These are phyloP conservation scores for Temnothorax rugatulus DNA, from an alignment of 2,888 invertebrate genomes.

Conservation along the genomic window DNA sequence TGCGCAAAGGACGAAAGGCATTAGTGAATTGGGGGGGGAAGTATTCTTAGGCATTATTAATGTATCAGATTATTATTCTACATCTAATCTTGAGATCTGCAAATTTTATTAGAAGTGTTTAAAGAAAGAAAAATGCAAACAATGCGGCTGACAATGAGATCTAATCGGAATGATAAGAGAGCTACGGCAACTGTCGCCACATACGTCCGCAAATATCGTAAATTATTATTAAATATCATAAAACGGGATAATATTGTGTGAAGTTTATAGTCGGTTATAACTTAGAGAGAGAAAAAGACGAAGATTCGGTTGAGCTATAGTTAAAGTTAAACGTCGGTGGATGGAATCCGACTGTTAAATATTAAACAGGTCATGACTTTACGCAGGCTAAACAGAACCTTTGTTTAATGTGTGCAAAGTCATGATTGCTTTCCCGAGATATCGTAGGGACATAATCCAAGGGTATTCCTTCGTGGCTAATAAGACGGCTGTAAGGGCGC, in stretches of 20 bases:
- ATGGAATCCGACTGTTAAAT: not conserved
- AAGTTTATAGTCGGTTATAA: not conserved
- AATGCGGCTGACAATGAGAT: not conserved
- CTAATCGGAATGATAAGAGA: slow-evolving; percentile 10
- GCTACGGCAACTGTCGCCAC: not conserved
- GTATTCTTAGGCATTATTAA: not conserved
- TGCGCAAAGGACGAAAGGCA: not conserved
- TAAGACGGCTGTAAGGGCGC: slow-evolving; percentile 75
- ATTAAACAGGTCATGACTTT: not conserved
- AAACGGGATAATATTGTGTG: not conserved
- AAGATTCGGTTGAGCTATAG: not conserved
- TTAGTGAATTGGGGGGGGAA: not conserved
- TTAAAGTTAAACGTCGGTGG: not conserved
- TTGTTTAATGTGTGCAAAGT: slow-evolving; percentile 6
- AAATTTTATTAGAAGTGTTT: not conserved
- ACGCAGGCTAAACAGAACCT: not conserved
- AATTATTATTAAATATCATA: slow-evolving; percentile 25
- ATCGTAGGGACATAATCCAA: slow-evolving; percentile 22
- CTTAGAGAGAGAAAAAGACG: not conserved
- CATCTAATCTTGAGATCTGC: not conserved
- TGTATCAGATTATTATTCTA: not conserved
- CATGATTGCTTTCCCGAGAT: slow-evolving; percentile 13
- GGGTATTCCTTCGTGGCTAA: slow-evolving; percentile 61
- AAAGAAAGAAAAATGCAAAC: not conserved
- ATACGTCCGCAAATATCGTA: slow-evolving; percentile 4